Percentiles rank a stretch among this genome's conserved stretches.
Evolutionary conservation across 2,888 invertebrate genomes (phyloP).

Genomic region (Ferdinandea cuprea): DNA sequence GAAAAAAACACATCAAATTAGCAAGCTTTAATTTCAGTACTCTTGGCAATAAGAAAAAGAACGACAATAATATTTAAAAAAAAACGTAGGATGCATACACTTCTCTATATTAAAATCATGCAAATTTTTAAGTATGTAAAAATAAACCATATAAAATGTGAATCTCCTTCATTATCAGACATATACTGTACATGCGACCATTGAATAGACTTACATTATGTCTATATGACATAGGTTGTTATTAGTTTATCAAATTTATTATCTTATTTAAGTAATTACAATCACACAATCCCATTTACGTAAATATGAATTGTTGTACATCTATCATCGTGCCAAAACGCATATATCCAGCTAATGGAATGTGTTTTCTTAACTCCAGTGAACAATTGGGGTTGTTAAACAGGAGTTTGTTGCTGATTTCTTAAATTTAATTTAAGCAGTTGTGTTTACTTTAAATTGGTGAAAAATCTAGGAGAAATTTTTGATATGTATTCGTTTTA

Average conservation of each 20-base stretch:
- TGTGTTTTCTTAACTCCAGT: too few relatives aligned
- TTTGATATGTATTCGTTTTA: too few relatives aligned
- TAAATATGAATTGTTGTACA: too few relatives aligned
- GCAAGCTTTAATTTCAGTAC: slow-evolving; percentile 56
- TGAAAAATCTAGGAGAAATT: too few relatives aligned
- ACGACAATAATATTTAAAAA: slow-evolving; percentile 36
- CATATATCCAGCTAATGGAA: too few relatives aligned
- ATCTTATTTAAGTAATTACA: background rate
- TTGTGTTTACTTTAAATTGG: too few relatives aligned
- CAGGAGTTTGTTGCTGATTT: too few relatives aligned
- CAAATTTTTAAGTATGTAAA: slow-evolving; percentile 25
- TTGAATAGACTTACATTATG: too few relatives aligned
- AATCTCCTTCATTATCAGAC: background rate
- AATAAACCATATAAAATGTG: background rate
- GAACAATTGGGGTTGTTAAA: too few relatives aligned
- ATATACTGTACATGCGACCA: slow-evolving; percentile 9
- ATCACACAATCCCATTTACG: slow-evolving; percentile 14
- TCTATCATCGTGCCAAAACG: too few relatives aligned
- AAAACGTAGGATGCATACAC: slow-evolving; percentile 59
- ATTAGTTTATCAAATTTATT: background rate
- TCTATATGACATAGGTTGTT: background rate
- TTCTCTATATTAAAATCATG: slow-evolving; percentile 38
- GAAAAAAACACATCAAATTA: slow-evolving; percentile 64
- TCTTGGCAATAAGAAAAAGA: slow-evolving; percentile 48
- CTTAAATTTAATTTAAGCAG: too few relatives aligned